phyloP scores from a whole-genome alignment of 2,113 vertebrate genomes.

The Oreotrochilus melanogaster region DNA sequence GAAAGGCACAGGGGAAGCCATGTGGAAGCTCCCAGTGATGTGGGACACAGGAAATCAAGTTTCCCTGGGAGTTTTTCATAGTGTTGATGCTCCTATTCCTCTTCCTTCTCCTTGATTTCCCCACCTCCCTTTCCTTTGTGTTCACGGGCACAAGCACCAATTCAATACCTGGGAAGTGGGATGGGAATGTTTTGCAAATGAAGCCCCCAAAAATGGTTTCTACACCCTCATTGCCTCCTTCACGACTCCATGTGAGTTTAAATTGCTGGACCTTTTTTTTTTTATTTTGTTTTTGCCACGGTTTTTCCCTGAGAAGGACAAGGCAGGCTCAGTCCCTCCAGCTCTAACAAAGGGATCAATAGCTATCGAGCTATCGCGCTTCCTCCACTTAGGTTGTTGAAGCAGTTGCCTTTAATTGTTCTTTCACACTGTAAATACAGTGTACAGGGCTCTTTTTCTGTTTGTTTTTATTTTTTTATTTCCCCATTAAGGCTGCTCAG shows the following conservation, averaged over 20 bases:
- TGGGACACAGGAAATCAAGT: accelerated
- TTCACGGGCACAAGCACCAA: background rate
- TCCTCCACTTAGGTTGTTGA: background rate
- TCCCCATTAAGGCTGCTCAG: background rate
- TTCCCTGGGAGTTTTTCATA: background rate
- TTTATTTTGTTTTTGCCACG: background rate
- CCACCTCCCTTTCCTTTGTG: background rate
- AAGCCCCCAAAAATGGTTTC: background rate
- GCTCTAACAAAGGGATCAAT: background rate
- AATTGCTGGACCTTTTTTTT: background rate
- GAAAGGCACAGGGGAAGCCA: background rate
- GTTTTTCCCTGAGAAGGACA: background rate
- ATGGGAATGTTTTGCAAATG: no score
- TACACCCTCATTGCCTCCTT: background rate
- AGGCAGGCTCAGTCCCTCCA: background rate
- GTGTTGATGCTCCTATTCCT: background rate
- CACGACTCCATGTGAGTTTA: background rate
- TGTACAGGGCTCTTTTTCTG: accelerated
- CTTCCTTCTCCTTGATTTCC: background rate
- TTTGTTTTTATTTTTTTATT: background rate
- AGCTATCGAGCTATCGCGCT: background rate
- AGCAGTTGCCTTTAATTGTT: constrained; percentile 15
- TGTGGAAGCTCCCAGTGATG: no score
- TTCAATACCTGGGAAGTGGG: background rate
- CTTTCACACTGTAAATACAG: constrained; percentile 10